These are phyloP conservation scores for Peromyscus nudipes DNA, from an alignment of 2,797 vertebrate species.

Conservation along the genomic window DNA sequence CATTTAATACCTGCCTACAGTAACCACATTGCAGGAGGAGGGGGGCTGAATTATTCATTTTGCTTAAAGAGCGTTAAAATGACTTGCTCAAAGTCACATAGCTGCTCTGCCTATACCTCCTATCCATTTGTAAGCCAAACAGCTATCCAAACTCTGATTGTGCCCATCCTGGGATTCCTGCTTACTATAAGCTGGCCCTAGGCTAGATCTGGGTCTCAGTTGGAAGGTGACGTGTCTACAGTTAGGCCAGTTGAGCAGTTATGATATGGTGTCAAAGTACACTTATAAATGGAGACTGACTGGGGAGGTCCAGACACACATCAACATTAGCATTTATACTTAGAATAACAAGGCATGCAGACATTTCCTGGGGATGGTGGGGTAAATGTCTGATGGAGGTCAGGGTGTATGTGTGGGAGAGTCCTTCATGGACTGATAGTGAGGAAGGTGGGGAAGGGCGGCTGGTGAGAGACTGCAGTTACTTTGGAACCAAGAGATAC, in stretches of 20 bases:
- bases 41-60: background rate
- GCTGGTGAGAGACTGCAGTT: background rate
- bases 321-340: background rate
- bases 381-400: background rate
- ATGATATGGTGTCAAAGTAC: background rate
- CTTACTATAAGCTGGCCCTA: background rate
- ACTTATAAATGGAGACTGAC: background rate
- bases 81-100: background rate
- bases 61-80: background rate
- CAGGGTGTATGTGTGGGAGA: background rate
- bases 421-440: background rate
- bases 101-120: background rate
- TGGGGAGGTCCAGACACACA: background rate
- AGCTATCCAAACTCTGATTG: background rate
- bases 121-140: background rate
- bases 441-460: background rate
- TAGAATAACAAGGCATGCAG: background rate
- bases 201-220: background rate
- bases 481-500: background rate
- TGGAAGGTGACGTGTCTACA: background rate
- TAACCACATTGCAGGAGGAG: background rate
- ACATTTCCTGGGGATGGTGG: background rate
- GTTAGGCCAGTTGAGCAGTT: background rate
- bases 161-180: background rate
- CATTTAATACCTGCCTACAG: too few species aligned